Conservation (phyloP, 2,113 vertebrate species). For the Cyanocitta stelleri region DNA sequence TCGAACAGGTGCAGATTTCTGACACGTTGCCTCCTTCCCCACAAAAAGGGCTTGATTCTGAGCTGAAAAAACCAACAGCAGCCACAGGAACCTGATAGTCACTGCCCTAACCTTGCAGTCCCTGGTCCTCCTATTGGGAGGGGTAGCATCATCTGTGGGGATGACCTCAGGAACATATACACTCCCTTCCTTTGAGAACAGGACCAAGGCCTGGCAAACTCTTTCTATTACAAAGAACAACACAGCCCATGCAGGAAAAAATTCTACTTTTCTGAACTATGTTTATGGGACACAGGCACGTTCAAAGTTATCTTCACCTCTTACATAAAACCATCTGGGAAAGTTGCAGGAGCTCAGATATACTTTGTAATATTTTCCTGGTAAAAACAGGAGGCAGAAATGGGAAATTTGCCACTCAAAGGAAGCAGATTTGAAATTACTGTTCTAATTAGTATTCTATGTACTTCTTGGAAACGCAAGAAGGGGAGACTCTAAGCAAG, state of each 20-base stretch:
- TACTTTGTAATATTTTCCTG: not conserved
- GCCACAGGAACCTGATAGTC: not conserved
- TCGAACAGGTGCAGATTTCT: not conserved
- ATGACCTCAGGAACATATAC: not conserved
- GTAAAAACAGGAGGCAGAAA: not conserved
- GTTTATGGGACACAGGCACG: not conserved
- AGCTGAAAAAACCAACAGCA: not conserved
- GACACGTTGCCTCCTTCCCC: not conserved
- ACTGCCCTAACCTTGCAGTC: not conserved
- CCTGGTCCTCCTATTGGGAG: not conserved
- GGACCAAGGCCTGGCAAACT: not conserved
- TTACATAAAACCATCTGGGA: not conserved
- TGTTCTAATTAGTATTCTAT: not conserved
- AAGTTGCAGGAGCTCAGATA: not conserved
- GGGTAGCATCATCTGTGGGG: not conserved
- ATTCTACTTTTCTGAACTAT: not conserved
- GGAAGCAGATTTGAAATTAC: slow-evolving; percentile 6
- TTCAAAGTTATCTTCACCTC: not conserved
- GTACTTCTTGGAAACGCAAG: not conserved
- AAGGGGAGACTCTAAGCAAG: not conserved
- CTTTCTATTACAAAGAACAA: not conserved
- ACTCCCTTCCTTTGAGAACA: not conserved
- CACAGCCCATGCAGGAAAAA: not conserved
- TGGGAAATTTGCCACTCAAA: slow-evolving; percentile 15
- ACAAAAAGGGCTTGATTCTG: not conserved